Evolutionary conservation across 2,797 vertebrate species (phyloP).

Genomic region (Psittacula echo): DNA sequence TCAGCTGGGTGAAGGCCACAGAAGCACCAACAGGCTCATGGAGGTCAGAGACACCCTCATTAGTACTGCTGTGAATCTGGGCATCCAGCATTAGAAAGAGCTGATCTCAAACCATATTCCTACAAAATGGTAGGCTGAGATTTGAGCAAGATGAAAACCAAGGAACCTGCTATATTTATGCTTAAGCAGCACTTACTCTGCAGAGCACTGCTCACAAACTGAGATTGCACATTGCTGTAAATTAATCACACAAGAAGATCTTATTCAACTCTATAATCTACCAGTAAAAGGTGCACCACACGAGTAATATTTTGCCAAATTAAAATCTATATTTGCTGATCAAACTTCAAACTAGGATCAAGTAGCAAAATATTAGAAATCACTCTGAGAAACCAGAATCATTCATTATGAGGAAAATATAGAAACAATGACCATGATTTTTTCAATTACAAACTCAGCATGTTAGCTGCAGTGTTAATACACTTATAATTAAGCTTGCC

Average conservation of each 20-base stretch:
- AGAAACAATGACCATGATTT: background rate
- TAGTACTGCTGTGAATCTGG: background rate
- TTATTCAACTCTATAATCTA: background rate
- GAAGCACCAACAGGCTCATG: background rate
- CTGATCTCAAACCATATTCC: background rate
- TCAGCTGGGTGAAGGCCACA: background rate
- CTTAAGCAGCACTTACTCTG: background rate
- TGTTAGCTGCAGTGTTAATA: background rate
- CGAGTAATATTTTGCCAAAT: background rate
- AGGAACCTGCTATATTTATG: background rate
- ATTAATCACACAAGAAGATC: background rate
- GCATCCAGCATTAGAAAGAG: background rate
- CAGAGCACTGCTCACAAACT: background rate
- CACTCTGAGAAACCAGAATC: background rate
- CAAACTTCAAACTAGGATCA: background rate
- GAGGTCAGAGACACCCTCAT: background rate
- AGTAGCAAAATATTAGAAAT: background rate
- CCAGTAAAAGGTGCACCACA: background rate
- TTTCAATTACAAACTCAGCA: conserved; percentile 2
- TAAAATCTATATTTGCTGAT: background rate
- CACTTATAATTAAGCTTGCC: background rate
- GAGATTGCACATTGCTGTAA: background rate
- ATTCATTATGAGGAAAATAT: background rate
- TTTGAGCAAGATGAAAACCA: background rate
- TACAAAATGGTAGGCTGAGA: background rate